Base-by-base conservation (phyloP, 1,140 invertebrate genomes). In the Batillaria attramentaria region DNA sequence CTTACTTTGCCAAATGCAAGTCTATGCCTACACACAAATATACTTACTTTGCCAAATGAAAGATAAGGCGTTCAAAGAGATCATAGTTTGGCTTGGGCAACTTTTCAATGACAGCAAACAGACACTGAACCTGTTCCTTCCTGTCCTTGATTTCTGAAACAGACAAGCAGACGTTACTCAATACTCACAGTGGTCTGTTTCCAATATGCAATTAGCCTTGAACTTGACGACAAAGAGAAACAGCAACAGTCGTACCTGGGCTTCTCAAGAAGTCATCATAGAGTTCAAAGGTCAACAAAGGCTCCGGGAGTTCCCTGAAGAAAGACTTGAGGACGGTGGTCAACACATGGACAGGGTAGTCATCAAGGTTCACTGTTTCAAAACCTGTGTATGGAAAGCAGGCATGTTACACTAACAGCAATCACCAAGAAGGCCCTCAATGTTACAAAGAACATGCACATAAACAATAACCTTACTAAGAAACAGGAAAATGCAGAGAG, bases 211-310 rank as follows among this genome's bases (percentile, higher is more conserved):
- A 50, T 13, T 13, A 50, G 46, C 33, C 33, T 33, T 1, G 33
- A 66, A 4, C 2, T 2, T 66, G 16, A 16, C 2, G 37, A 16
- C 66, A 69, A 69, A 69, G 28, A 33, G 37, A 69, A 54, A 39
- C 28, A 72, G n/a, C 28, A 16, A 54, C 42, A 42, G 5, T 62
- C 24, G 31, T 82, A 91, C 88, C 89, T 84, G 95, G 94, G 57
- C 95, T 96, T 83, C 96, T 93, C 65, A 98, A 93, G 87, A 99
- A 97, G 88, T 98, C 96, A 89, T 98, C 97, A 89, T 98, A 99
- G 62, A 96, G 94, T 84, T 98, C 97, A 91, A 95, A 98, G 33
- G 96, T 98, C 80, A 99, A 92, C 73, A 99, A 91, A 24, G 97
- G 97, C 90, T 98, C 97, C 3, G 96, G 95, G 93, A 98, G 95